These are phyloP conservation scores for Spondyliosoma cantharus DNA, from an alignment of 2,797 vertebrate species.

Conservation along the genomic window DNA sequence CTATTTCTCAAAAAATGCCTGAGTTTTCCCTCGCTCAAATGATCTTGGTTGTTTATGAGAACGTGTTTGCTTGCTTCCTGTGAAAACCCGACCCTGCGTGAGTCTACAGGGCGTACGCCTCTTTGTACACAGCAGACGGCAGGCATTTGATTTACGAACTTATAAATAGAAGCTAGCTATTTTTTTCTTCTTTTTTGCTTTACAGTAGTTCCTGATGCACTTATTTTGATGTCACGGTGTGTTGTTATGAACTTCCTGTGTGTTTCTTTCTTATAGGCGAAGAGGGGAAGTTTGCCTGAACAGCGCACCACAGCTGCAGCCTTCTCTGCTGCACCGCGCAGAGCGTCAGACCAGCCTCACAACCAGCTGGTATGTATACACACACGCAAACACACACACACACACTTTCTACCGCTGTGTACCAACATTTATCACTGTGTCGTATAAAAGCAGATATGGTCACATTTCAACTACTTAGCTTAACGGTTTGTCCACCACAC, in stretches of 20 bases:
- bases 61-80: neutral
- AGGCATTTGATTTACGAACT: neutral
- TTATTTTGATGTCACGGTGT: neutral
- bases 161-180: slow-evolving; percentile 9
- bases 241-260: slow-evolving; percentile 33
- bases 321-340: slow-evolving; percentile 24
- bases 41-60: neutral
- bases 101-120: neutral
- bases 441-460: neutral
- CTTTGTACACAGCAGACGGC: neutral
- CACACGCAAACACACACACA: neutral
- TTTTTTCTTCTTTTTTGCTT: neutral
- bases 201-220: neutral
- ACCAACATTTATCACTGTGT: neutral
- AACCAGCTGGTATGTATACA: slow-evolving; percentile 63
- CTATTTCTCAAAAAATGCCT: neutral
- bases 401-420: neutral
- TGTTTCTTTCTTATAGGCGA: slow-evolving; percentile 56
- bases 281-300: slow-evolving; percentile 79
- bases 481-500: no score
- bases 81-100: neutral
- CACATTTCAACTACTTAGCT: no score
- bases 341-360: slow-evolving; percentile 73
- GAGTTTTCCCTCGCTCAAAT: neutral
- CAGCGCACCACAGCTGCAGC: slow-evolving; percentile 36